A percentile compares a stretch with the other conserved stretches of the same genome.
Conservation (phyloP, 1,140 invertebrate species). For the Caenorhabditis brenneri region DNA sequence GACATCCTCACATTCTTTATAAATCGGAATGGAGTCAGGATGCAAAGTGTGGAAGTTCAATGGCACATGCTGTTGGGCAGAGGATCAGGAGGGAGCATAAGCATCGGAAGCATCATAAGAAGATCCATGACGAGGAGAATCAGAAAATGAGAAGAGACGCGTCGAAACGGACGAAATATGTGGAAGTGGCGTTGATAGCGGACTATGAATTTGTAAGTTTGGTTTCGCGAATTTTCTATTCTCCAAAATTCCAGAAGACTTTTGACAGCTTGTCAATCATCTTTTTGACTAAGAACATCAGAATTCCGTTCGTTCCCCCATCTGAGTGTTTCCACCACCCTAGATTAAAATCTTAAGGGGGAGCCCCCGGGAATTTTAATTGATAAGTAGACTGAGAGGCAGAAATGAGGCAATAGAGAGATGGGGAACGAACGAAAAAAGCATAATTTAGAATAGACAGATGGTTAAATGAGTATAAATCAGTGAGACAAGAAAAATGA, state of each 20-base stretch:
- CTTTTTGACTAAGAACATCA: too few species aligned
- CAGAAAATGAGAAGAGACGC: constrained; percentile 51
- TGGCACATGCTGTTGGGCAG: constrained; percentile 13
- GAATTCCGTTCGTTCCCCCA: too few species aligned
- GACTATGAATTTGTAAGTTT: constrained; percentile 66
- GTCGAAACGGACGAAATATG: constrained; percentile 64
- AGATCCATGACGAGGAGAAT: neutral
- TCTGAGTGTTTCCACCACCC: too few species aligned
- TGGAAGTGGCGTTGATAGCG: constrained; percentile 67
- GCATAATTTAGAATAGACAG: too few species aligned
- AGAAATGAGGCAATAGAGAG: too few species aligned
- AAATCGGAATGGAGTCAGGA: constrained; percentile 62
- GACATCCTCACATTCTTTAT: constrained; percentile 69
- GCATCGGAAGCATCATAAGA: neutral
- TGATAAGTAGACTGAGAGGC: too few species aligned
- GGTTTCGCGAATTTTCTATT: neutral
- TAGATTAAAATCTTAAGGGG: too few species aligned
- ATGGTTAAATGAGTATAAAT: too few species aligned
- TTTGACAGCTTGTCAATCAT: neutral
- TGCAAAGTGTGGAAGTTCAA: constrained; percentile 61
- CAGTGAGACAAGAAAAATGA: too few species aligned
- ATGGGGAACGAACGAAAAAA: too few species aligned
- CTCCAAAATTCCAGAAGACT: neutral
- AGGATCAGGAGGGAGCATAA: neutral
- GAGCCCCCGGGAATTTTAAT: too few species aligned